Evolutionary conservation across 2,797 vertebrate genomes (phyloP).

Genomic region (Geotrypetes seraphini): DNA sequence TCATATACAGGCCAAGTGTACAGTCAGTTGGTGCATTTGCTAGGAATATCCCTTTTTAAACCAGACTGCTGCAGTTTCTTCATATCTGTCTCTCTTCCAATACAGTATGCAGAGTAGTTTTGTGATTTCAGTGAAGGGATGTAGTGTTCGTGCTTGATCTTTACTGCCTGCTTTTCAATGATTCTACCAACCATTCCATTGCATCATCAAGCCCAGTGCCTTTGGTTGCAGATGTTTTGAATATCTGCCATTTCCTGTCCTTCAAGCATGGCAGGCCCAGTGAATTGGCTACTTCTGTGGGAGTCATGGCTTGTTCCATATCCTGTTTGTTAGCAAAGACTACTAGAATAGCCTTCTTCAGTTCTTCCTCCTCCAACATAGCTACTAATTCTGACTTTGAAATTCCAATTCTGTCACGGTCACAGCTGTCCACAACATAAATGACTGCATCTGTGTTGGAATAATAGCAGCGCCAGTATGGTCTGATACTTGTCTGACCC

Average conservation of each 20-base stretch:
- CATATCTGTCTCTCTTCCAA: constrained; percentile 12
- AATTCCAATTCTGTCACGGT: constrained; percentile 94
- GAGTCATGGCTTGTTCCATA: constrained; percentile 97
- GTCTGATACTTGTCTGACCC: too few species aligned
- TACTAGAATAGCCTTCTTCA: constrained; percentile 95
- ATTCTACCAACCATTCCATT: constrained; percentile 96
- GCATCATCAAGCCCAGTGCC: constrained; percentile 89
- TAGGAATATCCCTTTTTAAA: constrained; percentile 12
- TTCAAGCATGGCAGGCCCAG: constrained; percentile 88
- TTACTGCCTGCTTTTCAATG: constrained; percentile 92
- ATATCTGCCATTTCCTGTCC: constrained; percentile 97
- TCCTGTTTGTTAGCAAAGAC: constrained; percentile 98
- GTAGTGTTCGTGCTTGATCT: too few species aligned
- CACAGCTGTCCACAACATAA: constrained; percentile 96
- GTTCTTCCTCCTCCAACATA: constrained; percentile 97
- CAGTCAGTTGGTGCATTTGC: constrained; percentile 26
- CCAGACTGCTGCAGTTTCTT: too few species aligned
- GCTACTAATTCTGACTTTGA: constrained; percentile 95
- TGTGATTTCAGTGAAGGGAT: constrained; percentile 14
- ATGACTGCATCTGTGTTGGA: constrained; percentile 97
- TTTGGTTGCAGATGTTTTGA: constrained; percentile 95
- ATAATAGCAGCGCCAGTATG: constrained; percentile 96
- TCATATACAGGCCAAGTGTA: constrained; percentile 31
- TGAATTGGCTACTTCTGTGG: constrained; percentile 87
- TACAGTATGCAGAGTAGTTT: constrained; percentile 20